Percentiles rank a stretch among this genome's conserved stretches.
Conservation (phyloP, 2,888 invertebrate genomes). For the Drosophila borborema region DNA sequence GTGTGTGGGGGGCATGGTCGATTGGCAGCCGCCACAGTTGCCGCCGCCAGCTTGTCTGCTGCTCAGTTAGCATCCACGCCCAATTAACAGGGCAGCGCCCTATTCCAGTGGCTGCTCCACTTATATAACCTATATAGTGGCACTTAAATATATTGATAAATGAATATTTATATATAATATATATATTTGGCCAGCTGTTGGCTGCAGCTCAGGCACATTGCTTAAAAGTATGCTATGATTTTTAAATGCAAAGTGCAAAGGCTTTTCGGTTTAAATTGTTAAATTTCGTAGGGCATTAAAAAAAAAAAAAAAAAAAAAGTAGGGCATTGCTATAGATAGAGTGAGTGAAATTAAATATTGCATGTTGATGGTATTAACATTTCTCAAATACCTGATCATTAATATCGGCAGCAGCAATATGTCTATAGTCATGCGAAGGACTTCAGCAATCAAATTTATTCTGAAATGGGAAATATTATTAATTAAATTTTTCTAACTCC, state of each 20-base stretch:
- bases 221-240: slow-evolving; percentile 48
- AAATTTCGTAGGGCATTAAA: too few relatives aligned
- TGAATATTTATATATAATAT: neutral
- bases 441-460: neutral
- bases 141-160: neutral
- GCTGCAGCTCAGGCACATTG: slow-evolving; percentile 9
- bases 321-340: neutral
- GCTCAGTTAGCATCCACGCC: slow-evolving; percentile 46
- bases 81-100: slow-evolving; percentile 44
- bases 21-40: slow-evolving; percentile 43
- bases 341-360: neutral
- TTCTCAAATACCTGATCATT: neutral
- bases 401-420: neutral
- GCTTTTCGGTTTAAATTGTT: neutral
- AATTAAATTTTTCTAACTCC: too few relatives aligned
- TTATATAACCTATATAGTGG: slow-evolving; percentile 50
- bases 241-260: slow-evolving; percentile 7
- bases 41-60: slow-evolving; percentile 68
- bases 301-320: too few relatives aligned
- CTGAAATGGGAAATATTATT: neutral
- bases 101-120: slow-evolving; percentile 30
- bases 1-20: neutral
- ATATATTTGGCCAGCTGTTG: neutral
- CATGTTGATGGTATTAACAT: neutral
- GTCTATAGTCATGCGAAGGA: neutral